phyloP scores from a whole-genome alignment of 2,797 vertebrate genomes.

The Brachyalestes nurse region DNA sequence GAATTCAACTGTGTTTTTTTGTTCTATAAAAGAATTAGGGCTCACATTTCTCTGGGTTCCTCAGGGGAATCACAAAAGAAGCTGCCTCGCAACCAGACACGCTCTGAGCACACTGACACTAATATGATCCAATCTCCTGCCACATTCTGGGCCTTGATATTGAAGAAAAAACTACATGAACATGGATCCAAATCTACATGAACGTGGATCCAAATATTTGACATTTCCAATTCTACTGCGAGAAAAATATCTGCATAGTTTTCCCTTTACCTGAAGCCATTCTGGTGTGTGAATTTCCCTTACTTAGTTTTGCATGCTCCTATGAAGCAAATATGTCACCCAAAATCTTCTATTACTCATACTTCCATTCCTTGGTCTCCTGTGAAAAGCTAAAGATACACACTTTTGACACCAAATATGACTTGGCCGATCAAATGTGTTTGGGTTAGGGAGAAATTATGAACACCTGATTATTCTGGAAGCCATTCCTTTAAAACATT shows the following conservation, averaged over 20 bases:
- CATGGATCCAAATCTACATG: background rate
- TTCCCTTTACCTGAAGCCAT: background rate
- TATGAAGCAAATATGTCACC: too few species aligned
- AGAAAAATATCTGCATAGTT: background rate
- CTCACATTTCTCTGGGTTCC: slow-evolving; percentile 51
- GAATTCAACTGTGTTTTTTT: slow-evolving; percentile 36
- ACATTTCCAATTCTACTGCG: background rate
- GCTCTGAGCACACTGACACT: slow-evolving; percentile 7
- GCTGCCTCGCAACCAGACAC: slow-evolving; percentile 52
- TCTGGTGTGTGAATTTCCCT: too few species aligned
- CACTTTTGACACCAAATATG: too few species aligned
- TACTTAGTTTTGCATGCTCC: too few species aligned
- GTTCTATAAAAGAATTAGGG: slow-evolving; percentile 13
- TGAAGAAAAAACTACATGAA: too few species aligned
- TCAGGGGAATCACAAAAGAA: slow-evolving; percentile 9
- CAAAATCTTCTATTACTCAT: too few species aligned
- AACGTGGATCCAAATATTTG: background rate
- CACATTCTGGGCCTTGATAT: background rate
- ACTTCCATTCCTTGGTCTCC: too few species aligned
- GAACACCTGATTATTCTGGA: too few species aligned
- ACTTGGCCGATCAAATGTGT: too few species aligned
- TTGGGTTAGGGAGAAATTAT: too few species aligned
- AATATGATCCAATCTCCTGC: background rate
- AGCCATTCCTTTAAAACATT: too few species aligned
- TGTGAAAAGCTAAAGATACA: too few species aligned